Conservation (phyloP, 2,113 vertebrate species). For the Alligator mississippiensis region DNA sequence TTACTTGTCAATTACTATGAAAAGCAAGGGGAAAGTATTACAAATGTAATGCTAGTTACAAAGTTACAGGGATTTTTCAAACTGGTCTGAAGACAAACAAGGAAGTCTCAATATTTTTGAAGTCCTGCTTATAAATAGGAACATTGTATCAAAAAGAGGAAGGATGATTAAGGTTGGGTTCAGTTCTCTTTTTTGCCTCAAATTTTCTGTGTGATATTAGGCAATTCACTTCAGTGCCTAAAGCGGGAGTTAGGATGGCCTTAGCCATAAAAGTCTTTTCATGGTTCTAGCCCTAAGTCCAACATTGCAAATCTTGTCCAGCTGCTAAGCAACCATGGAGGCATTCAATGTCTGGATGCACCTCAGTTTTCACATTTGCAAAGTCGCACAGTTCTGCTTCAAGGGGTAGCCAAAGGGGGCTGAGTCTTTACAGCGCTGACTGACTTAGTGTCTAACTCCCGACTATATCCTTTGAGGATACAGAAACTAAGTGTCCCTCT, state of each 20-base stretch:
- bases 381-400: no score
- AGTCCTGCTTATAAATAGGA: neutral
- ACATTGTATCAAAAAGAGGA: neutral
- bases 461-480: no score
- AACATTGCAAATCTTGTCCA: neutral
- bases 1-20: neutral
- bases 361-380: neutral
- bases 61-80: neutral
- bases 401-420: no score
- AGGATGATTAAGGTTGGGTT: neutral
- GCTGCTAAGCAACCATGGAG: neutral
- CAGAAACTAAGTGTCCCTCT: no score
- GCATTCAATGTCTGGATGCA: fast-evolving
- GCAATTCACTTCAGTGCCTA: neutral
- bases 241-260: neutral
- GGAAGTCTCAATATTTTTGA: neutral
- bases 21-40: neutral
- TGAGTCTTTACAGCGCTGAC: no score
- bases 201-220: neutral
- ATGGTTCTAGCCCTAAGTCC: neutral
- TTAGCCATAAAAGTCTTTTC: no score
- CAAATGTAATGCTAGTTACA: neutral
- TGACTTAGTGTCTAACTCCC: no score
- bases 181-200: fast-evolving
- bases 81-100: neutral